Evolutionary conservation across 2,888 invertebrate genomes (phyloP).

Genomic region (Strigamia crassipes): DNA sequence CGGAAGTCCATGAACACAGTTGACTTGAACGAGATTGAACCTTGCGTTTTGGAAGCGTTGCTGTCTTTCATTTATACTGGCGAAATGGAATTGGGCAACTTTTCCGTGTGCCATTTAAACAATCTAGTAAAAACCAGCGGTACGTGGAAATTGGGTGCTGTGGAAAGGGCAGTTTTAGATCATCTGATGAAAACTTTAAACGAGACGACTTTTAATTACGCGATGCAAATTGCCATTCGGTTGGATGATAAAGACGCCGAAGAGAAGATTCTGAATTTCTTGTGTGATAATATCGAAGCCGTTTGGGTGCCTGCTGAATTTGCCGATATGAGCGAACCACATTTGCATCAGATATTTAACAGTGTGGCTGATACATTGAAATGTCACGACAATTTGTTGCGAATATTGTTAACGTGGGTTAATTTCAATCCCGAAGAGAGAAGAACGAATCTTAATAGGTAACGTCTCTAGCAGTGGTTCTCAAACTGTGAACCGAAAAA

Average conservation of each 20-base stretch:
- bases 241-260: slow-evolving; percentile 14
- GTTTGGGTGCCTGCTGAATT: slow-evolving; percentile 33
- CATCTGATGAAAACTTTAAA: not conserved
- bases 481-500: too few relatives aligned
- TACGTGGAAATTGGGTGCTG: slow-evolving; percentile 1
- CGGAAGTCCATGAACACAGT: not conserved
- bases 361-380: not conserved
- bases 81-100: slow-evolving; percentile 1
- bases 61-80: slow-evolving; percentile 1
- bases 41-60: slow-evolving; percentile 14
- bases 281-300: slow-evolving; percentile 14
- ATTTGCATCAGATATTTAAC: slow-evolving; percentile 27
- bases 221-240: not conserved
- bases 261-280: not conserved
- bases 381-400: slow-evolving; percentile 26
- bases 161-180: slow-evolving; percentile 2
- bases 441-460: slow-evolving; percentile 22
- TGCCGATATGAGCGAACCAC: not conserved
- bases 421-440: slow-evolving; percentile 26
- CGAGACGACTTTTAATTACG: not conserved
- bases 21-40: not conserved
- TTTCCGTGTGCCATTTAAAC: not conserved
- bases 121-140: not conserved
- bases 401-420: slow-evolving; percentile 18
- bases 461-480: too few relatives aligned